Evolutionary conservation across 2,888 invertebrate genomes (phyloP), one percentile per base, ranked within the genome.

Genomic region (Ophion ellenae): DNA sequence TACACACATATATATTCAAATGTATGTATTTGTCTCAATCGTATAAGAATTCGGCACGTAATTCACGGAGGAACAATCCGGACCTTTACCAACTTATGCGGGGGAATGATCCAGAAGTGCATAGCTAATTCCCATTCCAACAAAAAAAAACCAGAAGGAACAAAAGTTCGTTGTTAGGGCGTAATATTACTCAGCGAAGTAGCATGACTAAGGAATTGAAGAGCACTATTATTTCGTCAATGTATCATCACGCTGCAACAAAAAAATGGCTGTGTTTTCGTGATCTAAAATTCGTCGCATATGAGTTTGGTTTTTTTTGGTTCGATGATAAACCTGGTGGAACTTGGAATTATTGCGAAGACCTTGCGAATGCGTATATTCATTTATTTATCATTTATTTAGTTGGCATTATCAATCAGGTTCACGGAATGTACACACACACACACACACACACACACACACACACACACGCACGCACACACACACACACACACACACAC

Each of bases 351-450:
- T 64, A 64, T 40, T 9, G 5, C n/a, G n/a, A 2, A 20, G n/a
- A 20, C 40, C 5, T 2, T 6, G 11, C 7, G 40, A 40, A 74
- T 14, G n/a, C 40, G 24, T 59, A 47, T 40, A 36, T 67, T 40
- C 9, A 14, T 71, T 28, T 74, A 66, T 66, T 4, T 61, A 24
- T 67, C 53, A 47, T 79, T 32, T 75, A 53, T 81, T 81, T 69
- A 53, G 45, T 71, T 77, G 45, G 66, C 76, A 83, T 81, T 77
- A 74, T 69, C 80, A 76, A 80, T 77, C 71, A 71, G 83, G 76
- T 80, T 83, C 63, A 66, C 77, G 40, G 61, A 74, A 70, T 59
- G 67, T 47, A 45, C 5, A 40, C 9, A 40, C 6, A 3, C 6
- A 36, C 0, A 6, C 6, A 36, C 0, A 36, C 6, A 36, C 6